Evolutionary conservation across 2,113 vertebrate genomes (phyloP), one percentile per base, ranked within the genome.

Genomic region (Malurus alboscapulatus): DNA sequence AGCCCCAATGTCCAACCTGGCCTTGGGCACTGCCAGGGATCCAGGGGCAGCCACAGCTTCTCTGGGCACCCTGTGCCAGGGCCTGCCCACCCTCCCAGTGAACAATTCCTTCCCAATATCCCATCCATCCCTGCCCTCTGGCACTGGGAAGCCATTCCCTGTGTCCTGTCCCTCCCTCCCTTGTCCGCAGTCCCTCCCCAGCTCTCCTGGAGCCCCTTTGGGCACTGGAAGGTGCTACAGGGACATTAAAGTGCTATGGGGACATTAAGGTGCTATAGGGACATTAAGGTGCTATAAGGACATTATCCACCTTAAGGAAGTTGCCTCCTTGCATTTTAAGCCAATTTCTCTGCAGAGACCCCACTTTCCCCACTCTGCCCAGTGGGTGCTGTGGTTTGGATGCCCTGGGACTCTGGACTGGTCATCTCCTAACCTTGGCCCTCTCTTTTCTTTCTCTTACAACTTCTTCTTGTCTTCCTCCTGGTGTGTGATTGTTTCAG

Each of bases 1-100:
- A 44, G 4, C 24, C 44, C 22, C 38, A 38, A 38, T 3, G 1
- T n/a, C 76, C 86, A 82, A 0, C 38, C 24, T 67, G 61, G 29
- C 54, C 45, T 40, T 21, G 78, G 62, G 0, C 78, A 61, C 20
- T 75, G 0, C 40, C 69, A 82, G 69, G 40, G 61, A 47, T 68
- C 12, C 73, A 77, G 62, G 87, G 40, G n/a, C 86, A 74, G 53
- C 77, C 86, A 0, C 69, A 75, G 69, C 77, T 67, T 1, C 69
- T 67, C 59, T 74, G 85, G 11, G 26, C 18, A 62, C 2, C 34
- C 57, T 36, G 34, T 57, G 30, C 58, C 85, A 82, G 61, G 21
- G 4, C 53, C 13, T 74, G 0, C 5, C 16, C 53, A 47, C 53
- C 69, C 61, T 68, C 1, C 0, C 53, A 40, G 77, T 4, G 7